Conservation (phyloP, 2,113 vertebrate genomes). For the Coreoperca whiteheadi region DNA sequence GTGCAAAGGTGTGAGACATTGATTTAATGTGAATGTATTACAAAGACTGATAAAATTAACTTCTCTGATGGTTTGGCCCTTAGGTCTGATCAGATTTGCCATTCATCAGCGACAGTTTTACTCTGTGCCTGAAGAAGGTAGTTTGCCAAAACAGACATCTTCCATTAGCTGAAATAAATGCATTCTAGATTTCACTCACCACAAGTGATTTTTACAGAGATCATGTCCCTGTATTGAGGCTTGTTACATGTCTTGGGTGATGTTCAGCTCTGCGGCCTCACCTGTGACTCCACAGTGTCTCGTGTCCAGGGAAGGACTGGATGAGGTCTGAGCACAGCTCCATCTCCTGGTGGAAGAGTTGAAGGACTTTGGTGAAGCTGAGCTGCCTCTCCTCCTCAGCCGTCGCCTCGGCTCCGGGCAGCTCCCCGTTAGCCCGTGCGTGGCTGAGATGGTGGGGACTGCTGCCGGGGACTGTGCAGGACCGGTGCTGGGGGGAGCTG, state of each 20-base stretch:
- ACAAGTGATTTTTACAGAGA: too few species aligned
- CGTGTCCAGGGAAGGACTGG: slow-evolving; percentile 94
- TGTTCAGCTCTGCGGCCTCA: slow-evolving; percentile 76
- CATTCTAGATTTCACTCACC: too few species aligned
- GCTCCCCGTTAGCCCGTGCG: slow-evolving; percentile 81
- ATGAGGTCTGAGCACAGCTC: slow-evolving; percentile 94
- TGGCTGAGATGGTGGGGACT: slow-evolving; percentile 70
- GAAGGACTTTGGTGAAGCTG: slow-evolving; percentile 63
- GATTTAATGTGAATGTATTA: too few species aligned
- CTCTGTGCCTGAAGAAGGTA: too few species aligned
- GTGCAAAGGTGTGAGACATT: too few species aligned
- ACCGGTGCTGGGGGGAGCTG: slow-evolving; percentile 76
- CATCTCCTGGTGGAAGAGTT: slow-evolving; percentile 89
- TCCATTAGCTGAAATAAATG: too few species aligned
- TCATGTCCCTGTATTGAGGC: too few species aligned
- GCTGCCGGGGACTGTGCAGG: slow-evolving; percentile 45
- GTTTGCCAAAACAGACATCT: too few species aligned
- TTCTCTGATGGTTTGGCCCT: too few species aligned
- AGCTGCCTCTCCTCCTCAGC: slow-evolving; percentile 44
- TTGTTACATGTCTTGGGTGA: background rate
- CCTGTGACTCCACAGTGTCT: slow-evolving; percentile 98
- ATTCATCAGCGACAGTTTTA: too few species aligned
- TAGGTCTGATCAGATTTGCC: too few species aligned
- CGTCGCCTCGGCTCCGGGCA: slow-evolving; percentile 29
- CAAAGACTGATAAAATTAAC: too few species aligned